These are phyloP conservation scores for Ectemnius cavifrons DNA, from an alignment of 2,888 invertebrate genomes.

Conservation along the genomic window DNA sequence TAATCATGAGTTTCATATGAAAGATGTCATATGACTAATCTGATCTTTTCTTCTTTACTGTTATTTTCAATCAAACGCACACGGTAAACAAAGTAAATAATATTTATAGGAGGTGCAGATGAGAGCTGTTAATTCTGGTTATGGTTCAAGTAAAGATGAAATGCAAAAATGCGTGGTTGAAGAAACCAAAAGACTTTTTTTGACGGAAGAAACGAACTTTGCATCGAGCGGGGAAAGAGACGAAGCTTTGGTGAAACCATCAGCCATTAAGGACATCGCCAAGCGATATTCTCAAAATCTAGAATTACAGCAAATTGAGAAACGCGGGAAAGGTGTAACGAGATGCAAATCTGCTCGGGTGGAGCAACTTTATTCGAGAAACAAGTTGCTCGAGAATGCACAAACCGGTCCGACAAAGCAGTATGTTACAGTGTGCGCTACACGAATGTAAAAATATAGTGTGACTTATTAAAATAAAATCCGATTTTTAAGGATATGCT, in stretches of 20 bases:
- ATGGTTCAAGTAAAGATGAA: slow-evolving; percentile 12
- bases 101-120: slow-evolving; percentile 14
- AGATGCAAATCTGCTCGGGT: not conserved
- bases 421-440: too few relatives aligned
- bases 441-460: too few relatives aligned
- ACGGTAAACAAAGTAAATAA: not conserved
- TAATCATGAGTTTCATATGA: too few relatives aligned
- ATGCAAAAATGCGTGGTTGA: not conserved
- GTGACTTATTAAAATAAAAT: too few relatives aligned
- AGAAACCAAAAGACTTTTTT: not conserved
- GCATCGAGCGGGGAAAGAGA: not conserved
- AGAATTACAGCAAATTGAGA: not conserved
- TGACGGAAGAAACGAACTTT: not conserved
- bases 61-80: too few relatives aligned
- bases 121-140: slow-evolving; percentile 47
- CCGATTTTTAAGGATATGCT: too few relatives aligned
- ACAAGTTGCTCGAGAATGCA: not conserved
- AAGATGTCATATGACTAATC: too few relatives aligned
- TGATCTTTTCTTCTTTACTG: too few relatives aligned
- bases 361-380: not conserved
- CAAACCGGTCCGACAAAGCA: too few relatives aligned
- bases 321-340: not conserved
- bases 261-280: slow-evolving; percentile 27
- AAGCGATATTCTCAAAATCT: slow-evolving; percentile 17
- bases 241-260: slow-evolving; percentile 38